Evolutionary conservation across 2,888 invertebrate species (phyloP), one percentile per base, ranked within the genome.

Genomic region (Pristionchus entomophagus): DNA sequence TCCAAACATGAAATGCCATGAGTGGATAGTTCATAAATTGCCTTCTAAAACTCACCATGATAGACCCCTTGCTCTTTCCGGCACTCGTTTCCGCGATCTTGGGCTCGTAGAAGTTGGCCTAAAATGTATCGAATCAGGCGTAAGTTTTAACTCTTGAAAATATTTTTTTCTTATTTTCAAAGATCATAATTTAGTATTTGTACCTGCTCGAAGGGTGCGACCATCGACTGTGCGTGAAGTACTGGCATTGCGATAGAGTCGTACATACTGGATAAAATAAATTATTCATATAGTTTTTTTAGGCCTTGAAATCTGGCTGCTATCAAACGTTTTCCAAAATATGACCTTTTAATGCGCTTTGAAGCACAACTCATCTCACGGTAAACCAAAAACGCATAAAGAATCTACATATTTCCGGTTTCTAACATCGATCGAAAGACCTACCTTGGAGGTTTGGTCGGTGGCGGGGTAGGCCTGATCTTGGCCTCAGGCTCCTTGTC

Each of bases 81-180:
- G 88, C 86, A 86, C 89, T 90, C 22, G 87, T 87, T 82, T 93
- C 93, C 14, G 93, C 93, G 69, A 93, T 93, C 88, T 93, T 93
- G 35, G 93, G 93, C 86, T 93, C 93, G 85, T 93, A 93, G 41
- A 85, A 65, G 32, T 62, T 65, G 32, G 38, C 83, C 82, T 80
- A 14, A 4, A 51, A 80, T 38, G n/a, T n/a, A n/a, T 45, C 45
- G 59, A 59, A 59, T 59, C 45, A 45, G 14, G 53, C 12, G 19
- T 51, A 51, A 51, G 53, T 17, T 17, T 51, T 45, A 45, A 45
- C 45, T 45, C 45, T 17, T 59, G 6, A n/a, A 12, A n/a, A 6
- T 65, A 65, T 19, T 29, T 65, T 29, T 14, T 22, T 59, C 22
- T n/a, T 22, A 35, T 10, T 3, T 65, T 32, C 8, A 22, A 59